These are phyloP conservation scores for Saccopteryx bilineata DNA, from an alignment of 2,113 vertebrate species.

Conservation along the genomic window DNA sequence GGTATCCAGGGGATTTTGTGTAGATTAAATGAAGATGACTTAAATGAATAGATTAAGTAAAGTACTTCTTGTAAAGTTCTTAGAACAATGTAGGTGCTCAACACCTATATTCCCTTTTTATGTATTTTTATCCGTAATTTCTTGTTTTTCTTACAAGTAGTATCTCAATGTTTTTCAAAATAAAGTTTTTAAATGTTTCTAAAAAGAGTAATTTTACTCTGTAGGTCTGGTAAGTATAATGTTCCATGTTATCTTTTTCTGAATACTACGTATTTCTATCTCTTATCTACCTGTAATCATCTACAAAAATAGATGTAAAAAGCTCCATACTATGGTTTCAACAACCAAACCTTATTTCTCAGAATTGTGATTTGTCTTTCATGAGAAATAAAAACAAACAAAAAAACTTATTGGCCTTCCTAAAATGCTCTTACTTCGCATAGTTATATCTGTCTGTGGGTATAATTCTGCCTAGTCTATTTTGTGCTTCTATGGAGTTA, in stretches of 20 bases:
- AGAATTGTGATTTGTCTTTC: background rate
- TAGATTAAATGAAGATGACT: background rate
- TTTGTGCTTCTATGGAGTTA: background rate
- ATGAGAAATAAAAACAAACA: background rate
- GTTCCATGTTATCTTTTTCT: background rate
- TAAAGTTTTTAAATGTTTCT: background rate
- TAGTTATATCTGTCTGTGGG: background rate
- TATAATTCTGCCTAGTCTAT: background rate
- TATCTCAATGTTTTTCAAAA: background rate
- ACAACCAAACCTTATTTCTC: background rate
- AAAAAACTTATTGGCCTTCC: background rate
- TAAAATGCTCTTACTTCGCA: background rate
- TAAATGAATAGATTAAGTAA: background rate
- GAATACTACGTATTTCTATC: background rate
- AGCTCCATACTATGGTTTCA: background rate
- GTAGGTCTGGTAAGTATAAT: background rate
- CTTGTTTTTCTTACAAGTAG: conserved; percentile 8
- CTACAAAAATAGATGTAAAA: background rate
- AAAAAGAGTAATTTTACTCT: background rate
- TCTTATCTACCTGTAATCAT: background rate
- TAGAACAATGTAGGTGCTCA: background rate
- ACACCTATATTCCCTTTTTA: background rate
- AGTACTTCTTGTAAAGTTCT: background rate
- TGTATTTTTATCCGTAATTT: background rate
- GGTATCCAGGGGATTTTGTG: fast-evolving